Percentiles rank a stretch among this genome's conserved stretches.
These are phyloP conservation scores for Oncorhynchus clarkii DNA, from an alignment of 2,113 vertebrate genomes.

Conservation along the genomic window DNA sequence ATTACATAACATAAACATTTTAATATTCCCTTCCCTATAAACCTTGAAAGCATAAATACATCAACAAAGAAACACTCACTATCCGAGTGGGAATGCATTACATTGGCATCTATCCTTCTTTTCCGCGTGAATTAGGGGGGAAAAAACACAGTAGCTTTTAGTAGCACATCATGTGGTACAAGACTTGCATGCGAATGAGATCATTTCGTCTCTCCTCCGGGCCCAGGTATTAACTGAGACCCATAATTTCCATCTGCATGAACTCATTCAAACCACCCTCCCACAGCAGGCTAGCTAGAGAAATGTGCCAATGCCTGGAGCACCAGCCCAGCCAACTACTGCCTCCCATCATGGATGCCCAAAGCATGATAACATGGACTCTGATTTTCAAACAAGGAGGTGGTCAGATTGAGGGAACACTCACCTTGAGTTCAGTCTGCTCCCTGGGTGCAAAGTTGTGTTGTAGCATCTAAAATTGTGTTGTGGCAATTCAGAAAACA, in stretches of 20 bases:
- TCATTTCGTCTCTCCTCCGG: constrained; percentile 46
- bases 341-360: neutral
- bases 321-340: neutral
- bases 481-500: neutral
- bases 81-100: neutral
- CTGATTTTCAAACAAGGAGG: constrained; percentile 39
- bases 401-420: constrained; percentile 14
- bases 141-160: constrained; percentile 32
- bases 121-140: constrained; percentile 27
- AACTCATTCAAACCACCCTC: constrained; percentile 32
- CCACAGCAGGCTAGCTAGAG: neutral
- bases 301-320: constrained; percentile 35
- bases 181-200: constrained; percentile 61
- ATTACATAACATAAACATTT: constrained; percentile 48
- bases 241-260: constrained; percentile 59
- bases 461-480: too few species aligned
- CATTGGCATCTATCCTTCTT: constrained; percentile 33
- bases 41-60: constrained; percentile 37
- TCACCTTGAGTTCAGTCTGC: too few species aligned
- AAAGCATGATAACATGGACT: constrained; percentile 34
- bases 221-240: constrained; percentile 66
- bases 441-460: too few species aligned
- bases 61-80: too few species aligned
- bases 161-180: constrained; percentile 17
- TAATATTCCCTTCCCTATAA: constrained; percentile 27